Conservation (phyloP, 2,888 invertebrate genomes). For the Meteorus colon region DNA sequence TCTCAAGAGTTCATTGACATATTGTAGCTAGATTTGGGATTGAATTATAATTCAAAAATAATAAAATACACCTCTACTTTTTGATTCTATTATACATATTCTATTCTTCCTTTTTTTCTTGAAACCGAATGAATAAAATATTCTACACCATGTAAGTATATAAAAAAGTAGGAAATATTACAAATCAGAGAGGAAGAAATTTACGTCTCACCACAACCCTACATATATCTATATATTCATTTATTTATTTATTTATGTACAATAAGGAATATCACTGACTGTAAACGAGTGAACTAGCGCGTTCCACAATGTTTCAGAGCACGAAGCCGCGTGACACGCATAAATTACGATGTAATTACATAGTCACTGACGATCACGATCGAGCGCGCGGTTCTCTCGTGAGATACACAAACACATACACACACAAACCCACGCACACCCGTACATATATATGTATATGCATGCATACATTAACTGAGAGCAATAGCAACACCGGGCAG, state of each 20-base stretch:
- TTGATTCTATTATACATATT: not conserved
- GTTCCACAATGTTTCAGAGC: slow-evolving; percentile 15
- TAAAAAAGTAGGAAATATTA: not conserved
- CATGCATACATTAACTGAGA: not conserved
- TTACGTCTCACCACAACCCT: not conserved
- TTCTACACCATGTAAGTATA: not conserved
- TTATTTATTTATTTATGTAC: not conserved
- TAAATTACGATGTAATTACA: slow-evolving; percentile 72
- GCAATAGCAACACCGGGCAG: slow-evolving; percentile 61
- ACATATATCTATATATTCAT: not conserved
- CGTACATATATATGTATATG: too few species aligned
- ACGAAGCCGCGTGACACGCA: slow-evolving; percentile 63
- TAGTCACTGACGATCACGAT: slow-evolving; percentile 68
- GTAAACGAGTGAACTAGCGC: slow-evolving; percentile 15
- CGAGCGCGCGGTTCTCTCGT: slow-evolving; percentile 48
- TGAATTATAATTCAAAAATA: not conserved
- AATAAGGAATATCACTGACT: not conserved
- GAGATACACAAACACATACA: slow-evolving; percentile 40
- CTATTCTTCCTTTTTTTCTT: not conserved
- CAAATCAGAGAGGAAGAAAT: not conserved
- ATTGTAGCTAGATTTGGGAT: not conserved
- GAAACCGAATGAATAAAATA: not conserved
- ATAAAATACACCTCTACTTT: not conserved
- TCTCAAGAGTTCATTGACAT: too few species aligned
- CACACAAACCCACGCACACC: slow-evolving; percentile 33